Evolutionary conservation across 2,888 invertebrate genomes (phyloP), one percentile per base, ranked within the genome.

Genomic region (Tholera decimalis): DNA sequence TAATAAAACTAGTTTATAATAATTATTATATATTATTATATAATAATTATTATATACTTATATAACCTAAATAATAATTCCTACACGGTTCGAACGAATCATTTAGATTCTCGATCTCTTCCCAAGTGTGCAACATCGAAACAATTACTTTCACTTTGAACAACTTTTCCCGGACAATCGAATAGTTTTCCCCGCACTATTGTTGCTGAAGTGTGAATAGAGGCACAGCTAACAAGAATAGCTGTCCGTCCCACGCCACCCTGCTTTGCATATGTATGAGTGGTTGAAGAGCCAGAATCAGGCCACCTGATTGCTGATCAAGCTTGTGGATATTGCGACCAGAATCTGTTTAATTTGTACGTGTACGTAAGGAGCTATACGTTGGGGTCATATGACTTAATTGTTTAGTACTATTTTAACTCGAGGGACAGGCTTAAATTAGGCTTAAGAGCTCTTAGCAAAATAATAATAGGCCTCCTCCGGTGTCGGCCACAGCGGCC

Each of bases 261-360:
- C 24, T 39, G 49, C n/a, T 75, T 55, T 77, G 72, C 63, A 76
- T 72, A 75, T 72, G 63, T 51, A 64, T 72, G 60, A 64, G 67
- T 24, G 37, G 56, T 58, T 46, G 43, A 26, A 39, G 18, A 28
- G 22, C 51, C 46, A 51, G 60, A 68, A 68, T 39, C 39, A 56
- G 28, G 43, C 9, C 63, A 76, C 59, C 57, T 67, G 61, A 58
- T 55, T 46, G 44, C 61, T 47, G 55, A 51, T 43, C 33, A 28
- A 22, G 18, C 37, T 41, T 24, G 22, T 26, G 30, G n/a, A 43
- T n/a, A 30, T 37, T 55, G 24, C 8, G 6, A 35, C n/a, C 30
- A n/a, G 26, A 35, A 33, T 26, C 30, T 41, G 4, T 35, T 60
- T 35, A 20, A 47, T 35, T 53, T 54, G 26, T 39, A 26, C 24